Percentiles rank a stretch among this genome's conserved stretches.
These are phyloP conservation scores for Anseranas semipalmata DNA, from an alignment of 2,113 vertebrate species.

Conservation along the genomic window DNA sequence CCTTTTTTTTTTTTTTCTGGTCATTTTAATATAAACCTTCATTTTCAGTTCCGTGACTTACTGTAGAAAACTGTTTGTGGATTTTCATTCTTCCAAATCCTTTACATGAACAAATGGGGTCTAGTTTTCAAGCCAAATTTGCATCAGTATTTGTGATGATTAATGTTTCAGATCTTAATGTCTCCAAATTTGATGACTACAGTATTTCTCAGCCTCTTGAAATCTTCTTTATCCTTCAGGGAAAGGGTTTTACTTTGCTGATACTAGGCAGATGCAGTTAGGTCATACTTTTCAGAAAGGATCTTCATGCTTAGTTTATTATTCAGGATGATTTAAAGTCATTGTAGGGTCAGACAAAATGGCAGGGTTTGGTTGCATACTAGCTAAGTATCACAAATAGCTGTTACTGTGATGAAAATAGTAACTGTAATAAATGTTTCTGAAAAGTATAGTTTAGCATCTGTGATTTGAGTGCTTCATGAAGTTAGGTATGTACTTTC, in stretches of 20 bases:
- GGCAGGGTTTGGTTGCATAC: neutral
- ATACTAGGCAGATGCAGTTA: neutral
- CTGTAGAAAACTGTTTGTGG: neutral
- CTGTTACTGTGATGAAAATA: neutral
- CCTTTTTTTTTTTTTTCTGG: neutral
- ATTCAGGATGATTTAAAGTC: neutral
- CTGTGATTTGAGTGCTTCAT: neutral
- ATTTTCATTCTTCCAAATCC: neutral
- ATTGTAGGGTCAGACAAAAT: neutral
- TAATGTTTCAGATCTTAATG: neutral
- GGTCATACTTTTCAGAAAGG: neutral
- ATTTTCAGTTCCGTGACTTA: neutral
- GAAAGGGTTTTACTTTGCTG: neutral
- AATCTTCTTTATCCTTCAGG: neutral
- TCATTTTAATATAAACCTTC: neutral
- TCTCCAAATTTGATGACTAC: neutral
- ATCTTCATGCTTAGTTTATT: neutral
- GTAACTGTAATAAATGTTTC: neutral
- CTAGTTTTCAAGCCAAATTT: neutral
- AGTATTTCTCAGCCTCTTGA: neutral
- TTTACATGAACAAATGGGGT: neutral
- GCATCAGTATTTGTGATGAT: neutral
- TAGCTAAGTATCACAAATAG: neutral
- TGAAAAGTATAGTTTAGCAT: neutral
- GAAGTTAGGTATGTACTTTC: constrained; percentile 14